Conservation (phyloP, 2,888 invertebrate species). For the Pollenia labialis region DNA sequence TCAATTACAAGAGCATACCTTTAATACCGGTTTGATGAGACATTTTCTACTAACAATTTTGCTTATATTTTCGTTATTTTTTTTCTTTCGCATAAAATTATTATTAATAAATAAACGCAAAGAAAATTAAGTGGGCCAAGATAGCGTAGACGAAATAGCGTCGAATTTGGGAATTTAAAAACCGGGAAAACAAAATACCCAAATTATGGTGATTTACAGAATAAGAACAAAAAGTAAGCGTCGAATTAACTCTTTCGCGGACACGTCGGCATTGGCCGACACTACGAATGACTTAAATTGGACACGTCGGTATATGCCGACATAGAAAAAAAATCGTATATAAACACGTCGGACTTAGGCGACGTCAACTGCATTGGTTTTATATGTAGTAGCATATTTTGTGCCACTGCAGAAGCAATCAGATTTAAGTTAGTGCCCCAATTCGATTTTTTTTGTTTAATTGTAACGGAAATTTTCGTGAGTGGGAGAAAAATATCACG, state of each 20-base stretch:
- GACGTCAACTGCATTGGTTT: background rate
- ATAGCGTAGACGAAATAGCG: too few species aligned
- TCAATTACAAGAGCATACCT: slow-evolving; percentile 85
- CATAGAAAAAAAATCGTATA: background rate
- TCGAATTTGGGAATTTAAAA: too few species aligned
- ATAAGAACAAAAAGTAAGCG: too few species aligned
- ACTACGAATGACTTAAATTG: too few species aligned
- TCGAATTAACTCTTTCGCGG: slow-evolving; percentile 8
- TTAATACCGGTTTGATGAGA: slow-evolving; percentile 96
- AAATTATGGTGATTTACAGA: too few species aligned
- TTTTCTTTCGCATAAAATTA: slow-evolving; percentile 33
- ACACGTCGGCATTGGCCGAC: too few species aligned
- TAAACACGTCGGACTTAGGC: background rate
- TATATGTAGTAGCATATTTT: slow-evolving; percentile 6
- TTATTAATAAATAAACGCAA: slow-evolving; percentile 25
- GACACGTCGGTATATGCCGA: slow-evolving; percentile 1
- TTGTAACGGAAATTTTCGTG: background rate
- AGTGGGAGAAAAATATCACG: too few species aligned
- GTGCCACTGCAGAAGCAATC: slow-evolving; percentile 8
- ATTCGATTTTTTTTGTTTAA: slow-evolving; percentile 8
- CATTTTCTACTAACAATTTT: slow-evolving; percentile 85
- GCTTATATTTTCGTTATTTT: slow-evolving; percentile 23
- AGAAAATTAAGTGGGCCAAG: too few species aligned
- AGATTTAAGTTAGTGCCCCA: slow-evolving; percentile 10
- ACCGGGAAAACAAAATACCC: too few species aligned